Evolutionary conservation across 2,113 vertebrate genomes (phyloP).

Genomic region (Dasyurus viverrinus): DNA sequence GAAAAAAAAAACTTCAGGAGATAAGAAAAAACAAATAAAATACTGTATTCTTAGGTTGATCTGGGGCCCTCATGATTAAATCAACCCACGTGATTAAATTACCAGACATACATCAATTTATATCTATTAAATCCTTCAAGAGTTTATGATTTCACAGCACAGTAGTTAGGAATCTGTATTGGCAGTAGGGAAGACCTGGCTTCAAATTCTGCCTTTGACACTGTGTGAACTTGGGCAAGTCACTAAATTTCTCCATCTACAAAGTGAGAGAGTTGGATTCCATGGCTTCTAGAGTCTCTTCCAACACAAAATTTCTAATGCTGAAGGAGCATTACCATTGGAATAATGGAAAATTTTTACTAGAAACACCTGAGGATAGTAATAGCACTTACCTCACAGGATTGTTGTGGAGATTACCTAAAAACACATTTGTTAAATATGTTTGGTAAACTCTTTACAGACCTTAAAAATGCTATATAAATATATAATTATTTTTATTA

Average conservation of each 20-base stretch:
- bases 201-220: background rate
- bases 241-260: background rate
- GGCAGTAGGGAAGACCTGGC: background rate
- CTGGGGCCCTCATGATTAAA: background rate
- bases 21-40: fast-evolving
- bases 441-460: background rate
- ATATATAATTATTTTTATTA: background rate
- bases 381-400: background rate
- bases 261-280: background rate
- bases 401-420: background rate
- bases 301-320: background rate
- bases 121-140: background rate
- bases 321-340: background rate
- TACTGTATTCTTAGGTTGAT: background rate
- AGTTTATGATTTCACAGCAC: background rate
- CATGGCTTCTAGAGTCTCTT: background rate
- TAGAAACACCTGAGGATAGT: background rate
- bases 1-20: fast-evolving
- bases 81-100: background rate
- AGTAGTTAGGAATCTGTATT: fast-evolving
- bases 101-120: background rate
- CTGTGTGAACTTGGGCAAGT: background rate
- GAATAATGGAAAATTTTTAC: background rate
- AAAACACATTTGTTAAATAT: background rate
- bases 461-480: background rate